Evolutionary conservation across 2,797 vertebrate species (phyloP).

Genomic region (Betta splendens): DNA sequence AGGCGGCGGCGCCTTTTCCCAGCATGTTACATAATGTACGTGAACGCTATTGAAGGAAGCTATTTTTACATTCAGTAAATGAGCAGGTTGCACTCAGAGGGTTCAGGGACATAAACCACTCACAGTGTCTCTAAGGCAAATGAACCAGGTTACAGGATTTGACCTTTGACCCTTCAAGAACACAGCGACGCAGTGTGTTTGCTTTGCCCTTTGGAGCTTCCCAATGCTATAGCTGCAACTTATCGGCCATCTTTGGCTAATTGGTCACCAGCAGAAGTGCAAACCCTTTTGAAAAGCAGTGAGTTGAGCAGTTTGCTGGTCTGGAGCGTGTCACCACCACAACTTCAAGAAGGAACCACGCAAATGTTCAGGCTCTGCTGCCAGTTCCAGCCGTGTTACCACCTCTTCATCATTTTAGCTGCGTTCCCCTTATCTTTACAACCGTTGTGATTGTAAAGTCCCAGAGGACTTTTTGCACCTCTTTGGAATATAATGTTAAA

Average conservation of each 20-base stretch:
- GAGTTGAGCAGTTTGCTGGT: no score
- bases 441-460: neutral
- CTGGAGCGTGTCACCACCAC: no score
- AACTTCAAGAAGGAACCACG: no score
- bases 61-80: slow-evolving; percentile 2
- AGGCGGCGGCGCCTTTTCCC: neutral
- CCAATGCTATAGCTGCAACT: no score
- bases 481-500: neutral
- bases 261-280: no score
- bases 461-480: neutral
- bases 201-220: no score
- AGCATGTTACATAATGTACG: neutral
- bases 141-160: neutral
- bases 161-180: neutral
- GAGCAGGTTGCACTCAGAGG: neutral
- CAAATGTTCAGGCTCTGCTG: no score
- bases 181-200: neutral
- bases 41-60: neutral
- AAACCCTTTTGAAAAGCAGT: no score
- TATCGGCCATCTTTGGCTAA: no score
- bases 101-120: no score
- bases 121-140: neutral
- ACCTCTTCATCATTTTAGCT: neutral
- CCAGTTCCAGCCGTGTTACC: no score
- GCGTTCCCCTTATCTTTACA: neutral